These are phyloP conservation scores for Progne subis DNA, from an alignment of 2,113 vertebrate genomes.

Conservation along the genomic window DNA sequence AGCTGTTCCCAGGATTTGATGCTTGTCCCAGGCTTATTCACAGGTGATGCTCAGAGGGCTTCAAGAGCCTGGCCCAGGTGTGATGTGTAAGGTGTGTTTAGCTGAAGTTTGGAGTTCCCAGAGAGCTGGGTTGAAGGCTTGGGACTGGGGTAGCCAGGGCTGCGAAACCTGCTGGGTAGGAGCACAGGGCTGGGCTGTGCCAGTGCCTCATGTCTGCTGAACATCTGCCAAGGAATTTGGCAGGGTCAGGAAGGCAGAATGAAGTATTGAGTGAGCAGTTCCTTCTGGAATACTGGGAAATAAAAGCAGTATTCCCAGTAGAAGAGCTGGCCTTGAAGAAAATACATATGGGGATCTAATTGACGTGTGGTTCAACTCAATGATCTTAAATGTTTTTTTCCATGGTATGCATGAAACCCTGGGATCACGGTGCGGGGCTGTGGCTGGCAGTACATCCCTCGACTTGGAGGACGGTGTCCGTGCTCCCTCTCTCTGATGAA, in stretches of 20 bases:
- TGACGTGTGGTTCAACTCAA: accelerated
- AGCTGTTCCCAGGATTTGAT: not conserved
- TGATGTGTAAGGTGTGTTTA: not conserved
- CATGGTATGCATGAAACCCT: not conserved
- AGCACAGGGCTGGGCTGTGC: not conserved
- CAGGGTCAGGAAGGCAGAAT: not conserved
- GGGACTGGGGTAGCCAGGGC: not conserved
- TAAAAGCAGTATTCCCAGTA: not conserved
- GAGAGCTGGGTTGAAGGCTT: not conserved
- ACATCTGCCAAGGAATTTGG: not conserved
- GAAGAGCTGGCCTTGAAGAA: not conserved
- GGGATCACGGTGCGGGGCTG: no score
- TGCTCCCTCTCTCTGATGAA: not conserved
- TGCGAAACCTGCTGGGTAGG: not conserved
- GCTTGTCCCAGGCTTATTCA: not conserved
- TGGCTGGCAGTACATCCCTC: not conserved
- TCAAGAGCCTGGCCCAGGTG: no score
- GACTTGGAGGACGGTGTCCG: accelerated
- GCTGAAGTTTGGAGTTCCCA: not conserved
- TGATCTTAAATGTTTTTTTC: not conserved
- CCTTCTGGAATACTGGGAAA: not conserved
- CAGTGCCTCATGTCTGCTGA: not conserved
- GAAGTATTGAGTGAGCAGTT: not conserved
- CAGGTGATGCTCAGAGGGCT: accelerated
- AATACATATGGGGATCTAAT: not conserved